Conservation (phyloP, 2,113 vertebrate species). For the Oncorhynchus keta region DNA sequence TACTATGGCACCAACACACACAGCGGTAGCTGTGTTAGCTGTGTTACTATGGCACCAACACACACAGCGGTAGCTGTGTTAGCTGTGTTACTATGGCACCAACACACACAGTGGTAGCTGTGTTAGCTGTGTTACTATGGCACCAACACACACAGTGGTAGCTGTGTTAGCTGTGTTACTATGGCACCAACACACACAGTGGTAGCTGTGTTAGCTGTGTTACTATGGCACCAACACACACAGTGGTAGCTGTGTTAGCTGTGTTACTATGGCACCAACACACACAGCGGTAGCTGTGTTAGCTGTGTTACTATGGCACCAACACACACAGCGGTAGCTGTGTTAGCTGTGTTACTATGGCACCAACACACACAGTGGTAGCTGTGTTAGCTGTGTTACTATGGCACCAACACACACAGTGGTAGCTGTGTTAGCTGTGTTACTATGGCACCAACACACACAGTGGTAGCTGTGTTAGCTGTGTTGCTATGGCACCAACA, state of each 20-base stretch:
- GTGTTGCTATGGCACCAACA: neutral
- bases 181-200: neutral
- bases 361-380: neutral
- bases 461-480: neutral
- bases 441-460: too few species aligned
- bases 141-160: neutral
- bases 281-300: neutral
- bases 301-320: too few species aligned
- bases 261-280: neutral
- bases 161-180: neutral
- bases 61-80: neutral
- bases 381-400: neutral
- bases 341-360: neutral
- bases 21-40: neutral
- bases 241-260: neutral
- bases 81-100: neutral
- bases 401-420: neutral
- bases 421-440: neutral
- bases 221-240: neutral
- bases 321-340: neutral
- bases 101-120: neutral
- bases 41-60: too few species aligned
- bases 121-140: neutral
- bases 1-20: neutral
- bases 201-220: neutral